Evolutionary conservation across 2,888 invertebrate species (phyloP), one percentile per base, ranked within the genome.

Genomic region (Deilephila porcellus): DNA sequence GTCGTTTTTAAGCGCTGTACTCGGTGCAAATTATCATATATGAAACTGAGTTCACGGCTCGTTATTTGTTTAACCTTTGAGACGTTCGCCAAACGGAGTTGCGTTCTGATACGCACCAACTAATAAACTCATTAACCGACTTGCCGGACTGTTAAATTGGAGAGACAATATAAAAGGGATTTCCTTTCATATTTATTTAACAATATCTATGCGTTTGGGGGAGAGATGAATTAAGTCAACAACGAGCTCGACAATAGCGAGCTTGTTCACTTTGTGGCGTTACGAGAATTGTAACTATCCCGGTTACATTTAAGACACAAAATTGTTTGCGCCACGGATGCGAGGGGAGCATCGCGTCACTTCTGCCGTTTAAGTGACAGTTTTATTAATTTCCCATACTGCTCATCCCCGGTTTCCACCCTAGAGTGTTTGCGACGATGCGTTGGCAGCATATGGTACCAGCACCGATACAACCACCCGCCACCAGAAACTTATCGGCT

Each of bases 361-460:
- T 92, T 91, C 86, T 92, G 90, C 90, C 89, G 94, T 95, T 95
- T 95, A 96, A 96, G 96, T 96, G 96, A 96, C 96, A 96, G 96
- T 96, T 96, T 96, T 96, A 96, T 96, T 96, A 96, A 96, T 96
- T 96, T 96, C 95, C 95, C 95, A 90, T 90, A 91, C 88, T 86
- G 86, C 89, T 92, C 91, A 90, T 92, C 91, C 91, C 90, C 85
- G 86, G 90, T 91, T 91, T 90, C 89, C 92, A 92, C 93, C 93
- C 93, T 86, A 86, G 84, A 87, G 87, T 82, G 87, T 87, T 87
- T 87, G 86, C 86, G 87, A 95, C 95, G 93, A 90, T 91, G 83
- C 87, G 86, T 83, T 85, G 89, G 88, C 84, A 87, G 86, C 93
- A 92, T 92, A 92, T 93, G 92, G 91, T 89, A 81, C 82, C 84